Base-by-base conservation (phyloP, 1,140 invertebrate genomes). In the Scylla paramamosain region DNA sequence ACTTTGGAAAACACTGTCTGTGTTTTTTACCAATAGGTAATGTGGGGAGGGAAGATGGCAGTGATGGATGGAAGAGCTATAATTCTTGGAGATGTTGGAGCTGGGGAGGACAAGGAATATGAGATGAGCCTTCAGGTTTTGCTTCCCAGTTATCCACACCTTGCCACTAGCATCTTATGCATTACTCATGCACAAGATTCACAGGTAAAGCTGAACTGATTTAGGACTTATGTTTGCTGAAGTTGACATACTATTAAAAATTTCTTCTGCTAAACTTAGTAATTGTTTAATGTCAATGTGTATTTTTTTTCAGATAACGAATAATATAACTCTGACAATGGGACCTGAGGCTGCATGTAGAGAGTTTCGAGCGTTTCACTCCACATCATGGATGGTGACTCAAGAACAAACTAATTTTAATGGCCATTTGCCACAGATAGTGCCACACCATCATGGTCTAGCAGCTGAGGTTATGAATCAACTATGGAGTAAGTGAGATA, bases 281-380 rank as follows among this genome's bases (percentile, higher is more conserved):
- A 14, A 1, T 59, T 12, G 1, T 59, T 59, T 59, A 12, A 59
- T 20, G 12, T 14, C 10, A 59, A 8, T 12, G 10, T 12, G 52
- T 59, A 14, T 59, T 3, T 59, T 4, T 59, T 12, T 59, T 59
- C 16, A 92, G 91, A 45, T 92, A 0, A 92, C 39, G 10, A 92
- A 92, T 82, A 92, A 92, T n/a, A 12, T 92, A n/a, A 92, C 91
- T 0, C 28, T 92, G 16, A 29, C 31, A 14, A 82, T 92, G 29
- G 91, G 91, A 92, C 4, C 12, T 6, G 91, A 82, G 45, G 91
- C 52, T 16, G 82, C 29, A 31, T 67, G 32, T 12, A 29, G 91
- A 45, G 59, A 92, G n/a, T 92, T 92, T 16, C 28, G 83, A n/a
- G 77, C 39, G 29, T 25, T 92, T 12, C 91, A 92, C 25, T 92